Evolutionary conservation across 2,888 invertebrate genomes (phyloP).

Genomic region (Tipula vernalis): DNA sequence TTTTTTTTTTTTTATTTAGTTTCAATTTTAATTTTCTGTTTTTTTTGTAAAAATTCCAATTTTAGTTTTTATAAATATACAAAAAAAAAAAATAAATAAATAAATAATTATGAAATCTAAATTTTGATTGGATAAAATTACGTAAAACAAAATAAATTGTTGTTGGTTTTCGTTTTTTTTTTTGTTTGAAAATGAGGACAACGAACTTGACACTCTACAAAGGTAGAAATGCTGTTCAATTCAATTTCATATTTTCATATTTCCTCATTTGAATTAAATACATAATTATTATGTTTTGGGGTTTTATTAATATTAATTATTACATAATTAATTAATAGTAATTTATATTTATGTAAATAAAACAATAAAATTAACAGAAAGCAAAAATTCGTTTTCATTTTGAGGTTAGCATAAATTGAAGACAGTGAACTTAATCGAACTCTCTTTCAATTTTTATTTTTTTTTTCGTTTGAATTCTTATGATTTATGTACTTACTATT

Average conservation of each 20-base stretch:
- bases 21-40: neutral
- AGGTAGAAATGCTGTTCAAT: neutral
- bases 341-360: neutral
- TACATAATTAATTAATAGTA: conserved; percentile 4
- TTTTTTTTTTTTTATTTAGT: neutral
- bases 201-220: neutral
- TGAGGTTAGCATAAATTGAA: neutral
- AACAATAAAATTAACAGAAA: neutral
- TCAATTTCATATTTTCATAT: neutral
- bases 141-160: neutral
- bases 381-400: neutral
- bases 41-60: neutral
- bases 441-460: neutral
- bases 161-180: neutral
- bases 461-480: neutral
- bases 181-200: neutral
- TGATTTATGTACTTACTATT: neutral
- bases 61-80: neutral
- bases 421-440: conserved; percentile 4
- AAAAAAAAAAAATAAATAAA: neutral
- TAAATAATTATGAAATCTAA: neutral
- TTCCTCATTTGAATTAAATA: conserved; percentile 4
- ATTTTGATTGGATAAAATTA: neutral
- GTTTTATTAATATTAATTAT: neutral
- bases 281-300: neutral